These are phyloP conservation scores for Oreamnos americanus DNA, from an alignment of 2,113 vertebrate genomes.

Conservation along the genomic window DNA sequence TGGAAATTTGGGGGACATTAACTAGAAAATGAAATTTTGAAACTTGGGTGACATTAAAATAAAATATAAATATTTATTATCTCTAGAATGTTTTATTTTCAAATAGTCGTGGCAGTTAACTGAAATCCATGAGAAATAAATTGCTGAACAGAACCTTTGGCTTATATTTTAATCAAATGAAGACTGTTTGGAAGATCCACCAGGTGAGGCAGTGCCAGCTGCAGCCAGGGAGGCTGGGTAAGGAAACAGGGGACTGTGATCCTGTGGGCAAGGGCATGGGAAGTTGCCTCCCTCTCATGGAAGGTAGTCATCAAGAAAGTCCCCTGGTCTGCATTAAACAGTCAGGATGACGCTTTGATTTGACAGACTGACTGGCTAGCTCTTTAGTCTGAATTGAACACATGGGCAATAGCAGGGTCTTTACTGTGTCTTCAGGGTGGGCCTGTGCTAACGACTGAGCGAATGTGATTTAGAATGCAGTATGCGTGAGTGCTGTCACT, in stretches of 20 bases:
- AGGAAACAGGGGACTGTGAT: not conserved
- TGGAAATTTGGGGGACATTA: not conserved
- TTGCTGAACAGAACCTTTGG: not conserved
- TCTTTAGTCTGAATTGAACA: not conserved
- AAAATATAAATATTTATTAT: not conserved
- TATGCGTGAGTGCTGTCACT: not conserved
- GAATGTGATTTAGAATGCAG: not conserved
- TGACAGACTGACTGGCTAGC: not conserved
- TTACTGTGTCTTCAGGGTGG: not conserved
- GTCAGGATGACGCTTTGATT: not conserved
- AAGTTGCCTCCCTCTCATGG: not conserved
- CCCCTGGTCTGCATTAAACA: not conserved
- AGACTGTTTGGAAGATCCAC: not conserved
- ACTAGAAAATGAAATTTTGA: not conserved
- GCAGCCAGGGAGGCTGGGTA: not conserved
- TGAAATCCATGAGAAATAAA: not conserved
- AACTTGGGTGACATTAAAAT: not conserved
- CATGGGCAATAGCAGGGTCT: not conserved
- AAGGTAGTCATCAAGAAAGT: not conserved
- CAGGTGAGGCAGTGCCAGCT: too few relatives aligned
- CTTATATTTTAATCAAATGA: not conserved
- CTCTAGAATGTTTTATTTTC: not conserved
- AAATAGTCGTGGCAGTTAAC: not conserved
- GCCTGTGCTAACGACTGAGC: not conserved
- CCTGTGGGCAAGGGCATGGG: accelerated